Base-by-base conservation (phyloP, 2,113 vertebrate species). In the Asarcornis scutulata region DNA sequence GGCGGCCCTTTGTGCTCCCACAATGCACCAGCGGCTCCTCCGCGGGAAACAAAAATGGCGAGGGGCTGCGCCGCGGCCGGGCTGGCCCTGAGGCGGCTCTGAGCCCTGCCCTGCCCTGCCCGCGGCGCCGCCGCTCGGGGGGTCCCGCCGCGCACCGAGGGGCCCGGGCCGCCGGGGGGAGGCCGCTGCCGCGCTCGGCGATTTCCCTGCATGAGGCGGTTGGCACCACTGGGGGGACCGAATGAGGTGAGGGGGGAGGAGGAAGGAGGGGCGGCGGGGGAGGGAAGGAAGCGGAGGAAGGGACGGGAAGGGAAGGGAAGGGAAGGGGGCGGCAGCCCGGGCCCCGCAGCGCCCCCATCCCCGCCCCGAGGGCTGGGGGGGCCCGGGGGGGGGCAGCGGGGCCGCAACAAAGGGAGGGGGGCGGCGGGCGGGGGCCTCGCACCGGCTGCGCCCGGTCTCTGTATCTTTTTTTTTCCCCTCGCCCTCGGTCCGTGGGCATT, bases 11-110 rank as follows among this genome's bases (percentile, higher is more conserved):
- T 97, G 93, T 96, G 75, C 97, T 98, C 99, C 99, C 98, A 99
- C 58, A 98, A 99, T 99, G 98, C 99, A 98, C 91, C 96, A 96
- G 96, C 95, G 6, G 80, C 96, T 95, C 97, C 97, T 98, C 98
- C 99, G 99, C 99, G 99, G 99, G 98, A 99, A 99, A 99, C 98
- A 98, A 99, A 99, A 99, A 99, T 99, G 99, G 99, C 98, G 98
- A 98, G 98, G 91, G 97, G 95, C 92, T 93, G 62, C 91, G 92
- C 91, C 94, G 88, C 78, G 88, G 91, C 88, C 63, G 84, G 92
- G 90, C 78, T 84, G 93, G 48, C 68, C 42, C 86, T 91, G 80
- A 95, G 48, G 84, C 73, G 75, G 89, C 25, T 82, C 34, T 96
- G 91, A 94, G 56, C 67, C 50, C 34, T 5, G 48, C n/a, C 59